Evolutionary conservation across 2,113 vertebrate species (phyloP), one percentile per base, ranked within the genome.

Genomic region (Uropsilus gracilis): DNA sequence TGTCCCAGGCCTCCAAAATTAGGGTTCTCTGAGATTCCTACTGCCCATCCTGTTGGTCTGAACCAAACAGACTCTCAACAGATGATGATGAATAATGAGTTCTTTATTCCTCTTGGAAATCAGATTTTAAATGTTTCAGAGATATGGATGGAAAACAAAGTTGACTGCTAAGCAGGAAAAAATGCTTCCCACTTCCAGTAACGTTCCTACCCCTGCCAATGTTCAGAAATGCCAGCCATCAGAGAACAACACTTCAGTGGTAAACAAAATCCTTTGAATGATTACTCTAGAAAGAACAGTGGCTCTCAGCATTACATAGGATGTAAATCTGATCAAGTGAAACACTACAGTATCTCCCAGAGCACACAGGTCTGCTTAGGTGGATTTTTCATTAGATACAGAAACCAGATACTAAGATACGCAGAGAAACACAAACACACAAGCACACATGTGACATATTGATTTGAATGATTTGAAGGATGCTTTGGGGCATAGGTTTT

Each of bases 81-180:
- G 73, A 94, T 22, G 63, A 28, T 14, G 73, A 66, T 39, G 61
- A 95, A 95, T 90, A 95, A 94, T 72, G 50, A 92, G 53, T 28
- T 91, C 95, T 96, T 97, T 97, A 92, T 97, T 86, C 78, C 84
- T 82, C 93, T 59, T 75, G 63, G 46, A 68, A 82, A 68, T 83
- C 69, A 37, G 44, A 92, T 37, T 95, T 95, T 90, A 80, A 82
- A 75, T 90, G 78, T 90, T 53, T 92, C 94, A 66, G 44, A 89
- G 93, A 90, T 73, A 75, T 69, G 77, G 96, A 90, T 96, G 91
- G 89, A 96, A 96, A 96, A 72, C 85, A 96, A 24, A 53, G 53
- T 80, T 83, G 73, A 96, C 39, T 90, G 93, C 86, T 94, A 96
- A 97, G 39, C 57, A 96, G 93, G 94, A 96, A 96, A 97, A 96